Evolutionary conservation across 1,140 invertebrate genomes (phyloP).

Genomic region (Pararge aegeria): DNA sequence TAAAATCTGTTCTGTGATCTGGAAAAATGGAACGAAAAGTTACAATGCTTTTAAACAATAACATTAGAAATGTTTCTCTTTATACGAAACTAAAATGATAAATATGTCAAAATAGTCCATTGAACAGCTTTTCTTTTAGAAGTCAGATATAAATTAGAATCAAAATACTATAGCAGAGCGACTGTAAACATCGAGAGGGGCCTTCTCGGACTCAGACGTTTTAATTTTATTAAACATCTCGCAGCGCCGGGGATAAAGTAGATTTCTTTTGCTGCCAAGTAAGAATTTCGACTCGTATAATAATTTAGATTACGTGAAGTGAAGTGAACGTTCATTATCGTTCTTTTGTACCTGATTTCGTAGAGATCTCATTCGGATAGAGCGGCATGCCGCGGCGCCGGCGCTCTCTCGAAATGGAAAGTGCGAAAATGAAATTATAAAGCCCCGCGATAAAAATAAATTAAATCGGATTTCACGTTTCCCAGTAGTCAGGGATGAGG

Average conservation of each 20-base stretch:
- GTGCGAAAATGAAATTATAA: conserved; percentile 81
- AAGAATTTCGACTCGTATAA: conserved; percentile 78
- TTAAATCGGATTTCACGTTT: conserved; percentile 79
- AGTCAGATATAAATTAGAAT: conserved; percentile 63
- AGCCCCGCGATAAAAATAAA: conserved; percentile 79
- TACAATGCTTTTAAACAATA: background rate
- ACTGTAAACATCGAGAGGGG: conserved; percentile 63
- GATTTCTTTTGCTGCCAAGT: conserved; percentile 76
- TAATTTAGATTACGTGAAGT: conserved; percentile 79
- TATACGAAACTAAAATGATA: background rate
- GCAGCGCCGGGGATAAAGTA: conserved; percentile 71
- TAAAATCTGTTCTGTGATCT: conserved; percentile 23
- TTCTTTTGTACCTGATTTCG: conserved; percentile 80
- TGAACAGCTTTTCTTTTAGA: conserved; percentile 42
- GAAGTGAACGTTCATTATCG: conserved; percentile 78
- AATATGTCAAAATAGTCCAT: conserved; percentile 27
- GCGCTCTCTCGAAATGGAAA: conserved; percentile 76
- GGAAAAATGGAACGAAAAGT: conserved; percentile 1
- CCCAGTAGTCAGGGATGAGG: conserved; percentile 72
- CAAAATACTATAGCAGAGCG: conserved; percentile 61
- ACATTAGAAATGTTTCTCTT: background rate
- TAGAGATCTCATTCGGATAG: conserved; percentile 79
- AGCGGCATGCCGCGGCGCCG: conserved; percentile 70
- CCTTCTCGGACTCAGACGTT: conserved; percentile 60
- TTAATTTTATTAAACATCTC: conserved; percentile 79